Conservation (phyloP, 1,140 invertebrate species). For the Alviniconcha marisindica region DNA sequence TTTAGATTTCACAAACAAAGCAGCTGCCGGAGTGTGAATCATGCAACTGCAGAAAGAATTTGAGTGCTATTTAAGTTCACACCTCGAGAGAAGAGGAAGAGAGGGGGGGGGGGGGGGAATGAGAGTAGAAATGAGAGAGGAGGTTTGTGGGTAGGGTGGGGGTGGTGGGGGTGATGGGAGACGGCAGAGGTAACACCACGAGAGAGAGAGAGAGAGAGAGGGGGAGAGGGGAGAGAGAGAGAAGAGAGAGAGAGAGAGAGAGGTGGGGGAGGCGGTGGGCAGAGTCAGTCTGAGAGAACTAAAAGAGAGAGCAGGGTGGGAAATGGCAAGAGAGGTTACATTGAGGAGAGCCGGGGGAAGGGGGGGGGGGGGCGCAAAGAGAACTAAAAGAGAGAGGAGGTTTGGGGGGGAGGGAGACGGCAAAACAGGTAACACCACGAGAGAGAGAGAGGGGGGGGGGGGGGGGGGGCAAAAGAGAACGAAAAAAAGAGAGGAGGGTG, state of each 20-base stretch:
- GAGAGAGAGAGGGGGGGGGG: constrained; percentile 14
- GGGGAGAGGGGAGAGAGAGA: neutral
- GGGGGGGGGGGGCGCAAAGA: no score
- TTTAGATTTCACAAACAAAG: no score
- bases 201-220: constrained; percentile 18
- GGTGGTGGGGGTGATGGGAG: no score
- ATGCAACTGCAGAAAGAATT: no score
- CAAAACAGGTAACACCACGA: neutral
- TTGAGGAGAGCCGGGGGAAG: neutral
- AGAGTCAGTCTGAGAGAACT: neutral
- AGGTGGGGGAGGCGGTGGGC: neutral
- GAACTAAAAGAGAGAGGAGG: no score
- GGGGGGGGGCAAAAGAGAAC: neutral
- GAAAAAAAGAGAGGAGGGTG: neutral
- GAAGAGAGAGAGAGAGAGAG: neutral
- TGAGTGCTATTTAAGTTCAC: no score
- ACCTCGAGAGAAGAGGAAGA: no score
- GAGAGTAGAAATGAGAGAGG: no score
- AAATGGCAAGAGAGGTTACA: neutral
- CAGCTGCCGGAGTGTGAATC: no score
- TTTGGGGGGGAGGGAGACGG: neutral
- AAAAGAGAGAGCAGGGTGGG: neutral
- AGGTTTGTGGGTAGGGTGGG: no score
- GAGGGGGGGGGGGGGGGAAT: no score
- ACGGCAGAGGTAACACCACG: no score